Conservation (phyloP, 2,797 vertebrate genomes). For the Girardinus metallicus region DNA sequence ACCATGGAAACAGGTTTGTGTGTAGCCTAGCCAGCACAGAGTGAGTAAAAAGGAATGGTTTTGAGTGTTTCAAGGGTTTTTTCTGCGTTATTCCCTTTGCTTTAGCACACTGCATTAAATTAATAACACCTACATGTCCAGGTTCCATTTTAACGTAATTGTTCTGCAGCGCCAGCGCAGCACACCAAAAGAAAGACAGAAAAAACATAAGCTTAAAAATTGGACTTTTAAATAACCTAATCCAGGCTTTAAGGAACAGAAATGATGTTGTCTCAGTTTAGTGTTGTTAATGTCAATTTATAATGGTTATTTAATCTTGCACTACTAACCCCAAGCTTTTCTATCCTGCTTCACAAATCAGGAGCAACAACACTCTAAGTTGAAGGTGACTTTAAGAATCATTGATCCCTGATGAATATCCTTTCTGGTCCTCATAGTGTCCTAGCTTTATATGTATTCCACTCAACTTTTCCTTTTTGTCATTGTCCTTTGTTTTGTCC, state of each 20-base stretch:
- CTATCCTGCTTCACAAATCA: background rate
- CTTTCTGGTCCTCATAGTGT: slow-evolving; percentile 9
- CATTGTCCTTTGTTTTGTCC: slow-evolving; percentile 32
- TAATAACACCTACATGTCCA: too few species aligned
- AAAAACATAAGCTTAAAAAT: background rate
- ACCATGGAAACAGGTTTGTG: too few species aligned
- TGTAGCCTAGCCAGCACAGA: too few species aligned
- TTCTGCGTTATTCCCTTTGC: too few species aligned
- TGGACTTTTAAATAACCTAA: background rate
- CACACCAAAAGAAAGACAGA: background rate
- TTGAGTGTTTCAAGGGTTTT: too few species aligned
- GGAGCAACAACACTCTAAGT: background rate
- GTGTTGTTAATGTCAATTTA: background rate
- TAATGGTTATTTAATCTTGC: background rate
- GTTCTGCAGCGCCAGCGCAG: background rate
- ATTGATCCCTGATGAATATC: slow-evolving; percentile 8
- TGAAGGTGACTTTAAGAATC: slow-evolving; percentile 26
- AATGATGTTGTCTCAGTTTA: background rate
- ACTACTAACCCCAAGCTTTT: background rate
- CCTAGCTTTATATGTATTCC: slow-evolving; percentile 21
- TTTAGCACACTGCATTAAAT: too few species aligned
- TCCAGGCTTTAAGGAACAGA: background rate
- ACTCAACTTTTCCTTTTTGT: slow-evolving; percentile 23
- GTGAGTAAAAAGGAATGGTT: too few species aligned
- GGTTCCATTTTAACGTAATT: too few species aligned